Base-by-base conservation (phyloP, 2,888 invertebrate species). In the Mactromeris polynyma region DNA sequence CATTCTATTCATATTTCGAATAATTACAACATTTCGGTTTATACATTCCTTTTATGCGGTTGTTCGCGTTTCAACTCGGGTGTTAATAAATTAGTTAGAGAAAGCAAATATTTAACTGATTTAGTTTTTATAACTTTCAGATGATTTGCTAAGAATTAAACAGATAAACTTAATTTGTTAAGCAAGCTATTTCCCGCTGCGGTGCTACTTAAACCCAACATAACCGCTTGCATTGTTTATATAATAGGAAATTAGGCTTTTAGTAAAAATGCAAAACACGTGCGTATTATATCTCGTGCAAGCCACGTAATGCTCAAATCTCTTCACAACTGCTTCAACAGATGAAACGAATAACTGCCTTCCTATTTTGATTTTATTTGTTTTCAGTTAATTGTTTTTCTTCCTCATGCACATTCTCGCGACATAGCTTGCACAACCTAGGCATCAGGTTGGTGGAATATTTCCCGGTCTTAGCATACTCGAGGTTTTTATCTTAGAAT, bases 201-300 rank as follows among this genome's bases (percentile, higher is more conserved):
- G 21, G 6, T 83, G 51, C 73, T 40, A 58, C 51, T 85, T 58
- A 83, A 78, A 54, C 36, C 26, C 69, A 83, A 31, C 79, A 54
- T 80, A 83, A 87, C 79, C 42, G 79, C 80, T 78, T 87, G 73
- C 80, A 83, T 79, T 78, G 89, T 86, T 86, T 89, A 89, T 84
- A 83, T 86, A 89, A 89, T 83, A 51, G 42, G 86, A 86, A 81
- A 89, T 69, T 78, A 89, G 81, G 89, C 89, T 83, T 86, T 89
- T 89, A 89, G 89, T 80, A 89, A 89, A 89, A 89, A 89, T 85
- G 82, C 40, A 83, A 89, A 89, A 86, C 89, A 89, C 84, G 89
- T 89, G 89, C 79, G 31, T 64, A 33, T 80, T 85, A 85, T 85
- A 73, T 73, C 36, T 73, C 33, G 31, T 73, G 36, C 33, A 73